A percentile compares a stretch with the other conserved stretches of the same genome.
phyloP scores from a whole-genome alignment of 35 echinoderm and acorn worm species.

The Lytechinus pictus region DNA sequence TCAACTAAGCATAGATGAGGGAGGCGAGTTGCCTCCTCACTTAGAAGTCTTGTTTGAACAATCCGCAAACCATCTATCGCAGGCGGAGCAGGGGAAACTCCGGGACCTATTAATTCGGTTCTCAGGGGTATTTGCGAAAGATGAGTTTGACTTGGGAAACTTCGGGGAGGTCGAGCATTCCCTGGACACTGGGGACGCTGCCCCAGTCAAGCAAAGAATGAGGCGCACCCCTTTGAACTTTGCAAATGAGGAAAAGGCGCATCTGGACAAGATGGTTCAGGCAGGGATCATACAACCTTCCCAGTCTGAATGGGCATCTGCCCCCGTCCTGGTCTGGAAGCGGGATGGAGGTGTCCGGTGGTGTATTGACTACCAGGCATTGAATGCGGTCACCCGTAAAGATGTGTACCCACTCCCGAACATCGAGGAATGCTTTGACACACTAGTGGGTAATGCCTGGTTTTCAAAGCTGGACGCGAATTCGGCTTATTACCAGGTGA shows the following conservation, averaged over 20 bases:
- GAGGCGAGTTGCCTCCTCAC: not conserved
- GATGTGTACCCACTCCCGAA: conserved; percentile 54
- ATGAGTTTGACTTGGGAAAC: conserved; percentile 60
- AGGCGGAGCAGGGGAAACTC: not conserved
- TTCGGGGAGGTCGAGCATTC: conserved; percentile 47
- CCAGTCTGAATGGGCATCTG: conserved; percentile 62
- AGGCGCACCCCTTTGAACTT: conserved; percentile 60
- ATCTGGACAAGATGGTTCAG: conserved; percentile 56
- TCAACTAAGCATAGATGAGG: not conserved
- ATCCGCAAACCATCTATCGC: not conserved
- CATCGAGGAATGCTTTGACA: conserved; percentile 64
- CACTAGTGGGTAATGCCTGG: conserved; percentile 61
- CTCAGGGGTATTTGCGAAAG: conserved; percentile 60
- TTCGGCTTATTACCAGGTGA: conserved; percentile 64
- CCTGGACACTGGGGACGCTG: conserved; percentile 42
- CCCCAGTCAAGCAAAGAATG: conserved; percentile 60
- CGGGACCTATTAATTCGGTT: not conserved
- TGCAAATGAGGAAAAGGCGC: conserved; percentile 55
- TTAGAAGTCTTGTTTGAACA: conserved; percentile 45
- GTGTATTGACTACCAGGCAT: no score
- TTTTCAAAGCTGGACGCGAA: conserved; percentile 75
- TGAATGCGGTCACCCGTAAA: conserved; percentile 51
- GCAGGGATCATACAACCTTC: conserved; percentile 69
- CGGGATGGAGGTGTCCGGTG: conserved; percentile 37
- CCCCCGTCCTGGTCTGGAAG: conserved; percentile 51